Evolutionary conservation across 2,888 invertebrate genomes (phyloP).

Genomic region (Tenthredo amoena): DNA sequence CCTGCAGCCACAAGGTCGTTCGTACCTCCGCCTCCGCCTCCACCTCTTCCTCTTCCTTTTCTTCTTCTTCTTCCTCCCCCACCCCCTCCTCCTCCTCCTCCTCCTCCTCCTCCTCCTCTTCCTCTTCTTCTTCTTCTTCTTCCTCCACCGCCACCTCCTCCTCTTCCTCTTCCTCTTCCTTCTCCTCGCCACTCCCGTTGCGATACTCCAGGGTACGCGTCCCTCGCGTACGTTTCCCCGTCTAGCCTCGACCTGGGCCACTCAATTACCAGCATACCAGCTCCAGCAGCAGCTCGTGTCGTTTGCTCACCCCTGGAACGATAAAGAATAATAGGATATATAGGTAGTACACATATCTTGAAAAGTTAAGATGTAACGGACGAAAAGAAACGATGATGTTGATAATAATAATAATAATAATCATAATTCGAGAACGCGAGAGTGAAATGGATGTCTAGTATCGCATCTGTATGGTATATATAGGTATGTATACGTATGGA

Average conservation of each 20-base stretch:
- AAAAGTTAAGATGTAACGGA: background rate
- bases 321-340: background rate
- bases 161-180: slow-evolving; percentile 13
- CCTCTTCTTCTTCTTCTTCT: slow-evolving; percentile 2
- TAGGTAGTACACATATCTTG: background rate
- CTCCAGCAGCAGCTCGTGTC: slow-evolving; percentile 21
- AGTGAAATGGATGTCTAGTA: background rate
- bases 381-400: no score
- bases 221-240: slow-evolving; percentile 38
- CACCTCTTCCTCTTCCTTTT: background rate
- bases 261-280: slow-evolving; percentile 46
- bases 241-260: slow-evolving; percentile 50
- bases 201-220: slow-evolving; percentile 43
- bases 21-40: slow-evolving; percentile 15
- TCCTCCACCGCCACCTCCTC: background rate
- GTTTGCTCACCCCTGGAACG: slow-evolving; percentile 8
- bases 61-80: background rate
- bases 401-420: no score
- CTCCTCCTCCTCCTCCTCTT: slow-evolving; percentile 16
- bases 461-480: no score
- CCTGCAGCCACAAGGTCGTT: slow-evolving; percentile 34
- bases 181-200: slow-evolving; percentile 34
- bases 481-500: no score
- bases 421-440: background rate
- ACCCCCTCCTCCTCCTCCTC: background rate